Conservation (phyloP, 2,888 invertebrate genomes). For the Herminia tarsipennalis region DNA sequence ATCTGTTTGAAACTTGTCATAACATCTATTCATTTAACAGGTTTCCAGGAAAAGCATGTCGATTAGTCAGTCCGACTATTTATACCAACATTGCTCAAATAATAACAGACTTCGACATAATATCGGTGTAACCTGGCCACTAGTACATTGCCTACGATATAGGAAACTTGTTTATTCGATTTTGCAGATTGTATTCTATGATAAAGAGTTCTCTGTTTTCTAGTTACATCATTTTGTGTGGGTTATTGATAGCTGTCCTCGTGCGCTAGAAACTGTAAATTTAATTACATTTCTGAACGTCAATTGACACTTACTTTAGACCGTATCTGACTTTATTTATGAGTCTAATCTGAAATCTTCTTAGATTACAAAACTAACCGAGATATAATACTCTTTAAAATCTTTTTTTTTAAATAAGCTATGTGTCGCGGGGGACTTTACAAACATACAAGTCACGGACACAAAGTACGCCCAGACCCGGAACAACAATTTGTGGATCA, state of each 20-base stretch:
- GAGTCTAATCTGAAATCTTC: too few relatives aligned
- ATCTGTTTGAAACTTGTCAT: too few relatives aligned
- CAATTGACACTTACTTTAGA: too few relatives aligned
- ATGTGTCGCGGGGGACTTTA: too few relatives aligned
- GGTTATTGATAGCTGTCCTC: background rate
- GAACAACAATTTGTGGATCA: too few relatives aligned
- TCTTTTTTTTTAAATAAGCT: too few relatives aligned
- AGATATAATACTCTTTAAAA: too few relatives aligned
- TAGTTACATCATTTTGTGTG: background rate
- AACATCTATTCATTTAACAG: background rate
- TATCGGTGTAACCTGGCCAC: slow-evolving; percentile 1
- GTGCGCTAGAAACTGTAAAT: background rate
- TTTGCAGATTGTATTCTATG: background rate
- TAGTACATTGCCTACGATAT: slow-evolving; percentile 6
- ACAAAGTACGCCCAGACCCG: too few relatives aligned
- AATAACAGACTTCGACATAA: slow-evolving; percentile 2
- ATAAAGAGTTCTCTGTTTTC: background rate
- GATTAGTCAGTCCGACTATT: slow-evolving; percentile 3
- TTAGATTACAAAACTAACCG: too few relatives aligned
- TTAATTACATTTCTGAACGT: too few relatives aligned
- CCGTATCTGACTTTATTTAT: too few relatives aligned
- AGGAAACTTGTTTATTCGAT: slow-evolving; percentile 7
- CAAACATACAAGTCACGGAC: too few relatives aligned
- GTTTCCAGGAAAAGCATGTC: slow-evolving; percentile 7
- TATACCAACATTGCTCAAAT: slow-evolving; percentile 14